Evolutionary conservation across 1,140 invertebrate genomes (phyloP).

Genomic region (Planococcus citri): DNA sequence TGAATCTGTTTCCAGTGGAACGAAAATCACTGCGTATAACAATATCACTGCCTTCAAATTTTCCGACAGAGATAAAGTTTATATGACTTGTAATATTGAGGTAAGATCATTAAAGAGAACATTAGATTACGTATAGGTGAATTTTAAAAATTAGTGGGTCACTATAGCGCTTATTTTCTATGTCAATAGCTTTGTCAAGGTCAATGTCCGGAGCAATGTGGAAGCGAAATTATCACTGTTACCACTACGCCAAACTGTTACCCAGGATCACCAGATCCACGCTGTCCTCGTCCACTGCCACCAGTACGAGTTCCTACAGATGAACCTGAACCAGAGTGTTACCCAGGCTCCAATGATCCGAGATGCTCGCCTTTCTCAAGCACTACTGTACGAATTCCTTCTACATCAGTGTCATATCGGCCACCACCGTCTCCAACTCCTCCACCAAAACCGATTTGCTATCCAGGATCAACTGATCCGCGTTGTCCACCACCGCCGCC

Average conservation of each 20-base stretch:
- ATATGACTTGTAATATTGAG: slow-evolving; percentile 60
- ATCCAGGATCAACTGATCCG: slow-evolving; percentile 42
- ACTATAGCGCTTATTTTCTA: no score
- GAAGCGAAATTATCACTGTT: slow-evolving; percentile 27
- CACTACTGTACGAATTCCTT: slow-evolving; percentile 26
- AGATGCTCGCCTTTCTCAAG: slow-evolving; percentile 28
- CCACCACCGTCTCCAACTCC: slow-evolving; percentile 27
- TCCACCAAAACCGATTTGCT: slow-evolving; percentile 34
- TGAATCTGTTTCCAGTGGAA: slow-evolving; percentile 42
- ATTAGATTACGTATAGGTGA: not conserved
- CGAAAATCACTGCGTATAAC: slow-evolving; percentile 49
- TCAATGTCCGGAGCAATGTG: slow-evolving; percentile 29
- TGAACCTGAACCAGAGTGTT: slow-evolving; percentile 28
- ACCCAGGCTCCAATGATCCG: slow-evolving; percentile 31
- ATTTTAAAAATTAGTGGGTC: slow-evolving; percentile 4
- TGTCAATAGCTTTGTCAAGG: not conserved
- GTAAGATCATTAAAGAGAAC: slow-evolving; percentile 34
- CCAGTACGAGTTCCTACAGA: slow-evolving; percentile 23
- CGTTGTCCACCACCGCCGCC: slow-evolving; percentile 32
- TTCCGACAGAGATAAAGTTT: slow-evolving; percentile 55
- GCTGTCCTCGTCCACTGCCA: slow-evolving; percentile 30
- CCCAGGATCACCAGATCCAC: slow-evolving; percentile 32
- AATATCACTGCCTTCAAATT: slow-evolving; percentile 60
- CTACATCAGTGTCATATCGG: slow-evolving; percentile 30
- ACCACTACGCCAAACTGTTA: slow-evolving; percentile 30